Conservation (phyloP, 2,797 vertebrate species). For the Rhinogobio ventralis region DNA sequence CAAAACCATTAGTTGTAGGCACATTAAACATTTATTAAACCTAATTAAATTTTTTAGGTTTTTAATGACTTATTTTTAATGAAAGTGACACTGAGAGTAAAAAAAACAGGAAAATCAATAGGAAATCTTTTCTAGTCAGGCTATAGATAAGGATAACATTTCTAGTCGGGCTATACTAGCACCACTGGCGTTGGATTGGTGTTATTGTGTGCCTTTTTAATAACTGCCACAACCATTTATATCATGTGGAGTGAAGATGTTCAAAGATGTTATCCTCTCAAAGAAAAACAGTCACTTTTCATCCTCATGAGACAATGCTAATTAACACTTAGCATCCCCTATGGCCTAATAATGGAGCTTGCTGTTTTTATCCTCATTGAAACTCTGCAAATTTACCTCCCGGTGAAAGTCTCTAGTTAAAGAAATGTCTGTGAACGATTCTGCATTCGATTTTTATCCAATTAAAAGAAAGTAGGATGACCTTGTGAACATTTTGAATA, state of each 20-base stretch:
- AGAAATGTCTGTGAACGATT: constrained; percentile 8
- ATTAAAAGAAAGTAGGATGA: constrained; percentile 33
- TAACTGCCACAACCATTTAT: constrained; percentile 8
- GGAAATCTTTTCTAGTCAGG: neutral
- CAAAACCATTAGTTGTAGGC: neutral
- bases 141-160: too few relatives aligned
- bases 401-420: constrained; percentile 13
- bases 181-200: neutral
- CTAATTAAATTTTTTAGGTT: neutral
- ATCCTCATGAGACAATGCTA: constrained; percentile 42
- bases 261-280: constrained; percentile 11
- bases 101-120: neutral
- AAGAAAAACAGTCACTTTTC: constrained; percentile 25
- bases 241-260: constrained; percentile 24
- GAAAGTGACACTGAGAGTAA: neutral
- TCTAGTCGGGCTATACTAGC: too few relatives aligned
- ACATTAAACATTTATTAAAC: neutral
- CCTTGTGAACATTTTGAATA: constrained; percentile 16
- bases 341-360: constrained; percentile 12
- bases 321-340: constrained; percentile 32
- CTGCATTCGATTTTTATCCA: constrained; percentile 35
- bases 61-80: neutral
- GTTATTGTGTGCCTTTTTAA: neutral
- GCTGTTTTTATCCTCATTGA: constrained; percentile 24
- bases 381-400: constrained; percentile 37